A percentile compares a stretch with the other conserved stretches of the same genome.
Conservation (phyloP, 2,113 vertebrate genomes). For the Callaeas wilsoni region DNA sequence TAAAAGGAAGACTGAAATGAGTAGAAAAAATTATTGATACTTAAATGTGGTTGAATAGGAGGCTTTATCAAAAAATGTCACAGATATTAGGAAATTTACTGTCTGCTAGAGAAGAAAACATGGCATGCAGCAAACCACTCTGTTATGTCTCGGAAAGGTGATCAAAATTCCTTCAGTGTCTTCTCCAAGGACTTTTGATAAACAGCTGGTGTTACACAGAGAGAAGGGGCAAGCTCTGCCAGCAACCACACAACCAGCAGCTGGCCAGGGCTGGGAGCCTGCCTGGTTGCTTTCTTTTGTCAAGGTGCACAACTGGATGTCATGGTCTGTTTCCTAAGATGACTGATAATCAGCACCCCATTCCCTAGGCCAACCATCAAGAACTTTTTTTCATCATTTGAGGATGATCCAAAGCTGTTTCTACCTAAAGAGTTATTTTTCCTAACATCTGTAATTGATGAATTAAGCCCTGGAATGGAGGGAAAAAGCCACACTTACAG, state of each 20-base stretch:
- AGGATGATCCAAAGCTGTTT: neutral
- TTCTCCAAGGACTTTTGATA: neutral
- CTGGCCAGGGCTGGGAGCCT: neutral
- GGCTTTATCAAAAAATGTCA: neutral
- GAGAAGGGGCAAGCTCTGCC: rapidly evolving
- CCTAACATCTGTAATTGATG: neutral
- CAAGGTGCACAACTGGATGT: neutral
- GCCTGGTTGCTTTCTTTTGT: neutral
- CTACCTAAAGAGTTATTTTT: neutral
- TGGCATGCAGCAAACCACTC: neutral
- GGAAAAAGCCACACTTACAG: neutral
- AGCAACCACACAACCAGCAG: neutral
- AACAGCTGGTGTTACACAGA: neutral
- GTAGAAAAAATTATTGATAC: neutral
- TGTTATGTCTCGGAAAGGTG: neutral
- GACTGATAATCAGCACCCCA: neutral
- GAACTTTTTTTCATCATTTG: neutral
- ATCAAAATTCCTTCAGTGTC: neutral
- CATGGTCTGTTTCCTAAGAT: neutral
- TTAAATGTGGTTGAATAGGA: neutral
- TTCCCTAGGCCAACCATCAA: neutral
- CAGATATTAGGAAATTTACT: neutral
- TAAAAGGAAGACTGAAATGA: neutral
- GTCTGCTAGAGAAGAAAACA: neutral
- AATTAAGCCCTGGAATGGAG: neutral